Base-by-base conservation (phyloP, 2,888 invertebrate genomes). In the Pandemis cinnamomeana region DNA sequence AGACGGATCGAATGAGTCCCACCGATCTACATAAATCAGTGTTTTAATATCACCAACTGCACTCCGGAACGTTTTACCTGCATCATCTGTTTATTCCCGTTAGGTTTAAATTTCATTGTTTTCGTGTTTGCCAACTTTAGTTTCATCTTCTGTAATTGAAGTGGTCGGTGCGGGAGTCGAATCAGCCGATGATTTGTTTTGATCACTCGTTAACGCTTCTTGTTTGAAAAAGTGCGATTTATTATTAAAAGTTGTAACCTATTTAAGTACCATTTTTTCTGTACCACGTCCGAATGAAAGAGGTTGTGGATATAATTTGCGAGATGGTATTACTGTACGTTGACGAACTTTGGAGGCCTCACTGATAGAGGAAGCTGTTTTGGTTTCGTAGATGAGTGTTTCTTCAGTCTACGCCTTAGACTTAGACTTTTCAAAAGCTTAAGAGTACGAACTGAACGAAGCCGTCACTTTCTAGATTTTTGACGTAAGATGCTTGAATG, bases 141-240 rank as follows among this genome's bases (percentile, higher is more conserved):
- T 63, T 8, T 15, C 20, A n/a, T 58, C 15, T 61, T 81, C 71
- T 76, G 78, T 81, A 79, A 80, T 79, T 81, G 79, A 80, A 73
- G 71, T 83, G 85, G 86, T 81, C 83, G 84, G 83, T 83, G 82
- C 80, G 78, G 77, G 76, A 81, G 80, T 78, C 78, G 78, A 84
- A 83, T 80, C 78, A 78, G 80, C 69, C 44, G 81, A 82, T 85
- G 87, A 87, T 87, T 86, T 88, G 88, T 89, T 89, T 87, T 86
- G 88, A 88, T 77, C 80, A 85, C 84, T 88, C 83, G 84, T 88
- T 88, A 88, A 80, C 84, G 82, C 84, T 85, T 82, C 84, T 84
- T 84, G 83, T 80, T 73, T 60, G 69, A 73, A 73, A 72, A 69
- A 70, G 69, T 70, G 69, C 64, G 58, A 73, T 73, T 73, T 73